Evolutionary conservation across 1,140 invertebrate species (phyloP), one percentile per base, ranked within the genome.

Genomic region (Uloborus diversus): DNA sequence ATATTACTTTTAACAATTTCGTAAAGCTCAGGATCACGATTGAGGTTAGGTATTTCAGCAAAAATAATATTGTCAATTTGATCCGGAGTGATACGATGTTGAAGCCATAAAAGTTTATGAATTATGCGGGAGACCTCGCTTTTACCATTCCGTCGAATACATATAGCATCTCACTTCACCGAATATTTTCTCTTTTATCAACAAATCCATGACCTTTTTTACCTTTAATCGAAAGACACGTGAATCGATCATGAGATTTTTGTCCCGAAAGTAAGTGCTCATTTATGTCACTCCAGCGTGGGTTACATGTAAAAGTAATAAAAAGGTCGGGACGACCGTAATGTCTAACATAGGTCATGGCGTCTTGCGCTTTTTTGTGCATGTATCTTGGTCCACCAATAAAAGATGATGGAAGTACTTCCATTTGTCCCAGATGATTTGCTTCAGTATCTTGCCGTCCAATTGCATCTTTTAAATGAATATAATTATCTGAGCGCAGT

Each of bases 231-330:
- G 32, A 62, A 62, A 62, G 32, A 62, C 59, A 59, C 71, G 71
- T 68, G 56, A 57, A 42, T 33, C 71, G 5, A 59, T 76, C 56
- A 33, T 28, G 32, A 27, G 71, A 32, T 59, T 28, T 27, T 33
- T 76, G 71, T 62, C 71, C 61, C 25, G 62, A 35, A n/a, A 42
- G 32, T 65, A 76, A 65, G 25, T 62, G 61, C 53, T 83, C 66
- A 37, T 23, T 61, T 47, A 87, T 86, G 71, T 88, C 87, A 17
- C 64, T 33, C 86, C 86, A 88, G n/a, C 80, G 82, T 49, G 87
- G 86, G 83, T 89, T 90, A 66, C 85, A 87, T 25, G 88, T 90
- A 30, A 90, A 86, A 42, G 88, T 89, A 25, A 89, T 86, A 69
- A 89, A 89, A 9, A 88, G 79, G 70, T 85, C 83, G 37, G 88